Base-by-base conservation (phyloP, 2,888 invertebrate species). In the Micoletzkya japonica region DNA sequence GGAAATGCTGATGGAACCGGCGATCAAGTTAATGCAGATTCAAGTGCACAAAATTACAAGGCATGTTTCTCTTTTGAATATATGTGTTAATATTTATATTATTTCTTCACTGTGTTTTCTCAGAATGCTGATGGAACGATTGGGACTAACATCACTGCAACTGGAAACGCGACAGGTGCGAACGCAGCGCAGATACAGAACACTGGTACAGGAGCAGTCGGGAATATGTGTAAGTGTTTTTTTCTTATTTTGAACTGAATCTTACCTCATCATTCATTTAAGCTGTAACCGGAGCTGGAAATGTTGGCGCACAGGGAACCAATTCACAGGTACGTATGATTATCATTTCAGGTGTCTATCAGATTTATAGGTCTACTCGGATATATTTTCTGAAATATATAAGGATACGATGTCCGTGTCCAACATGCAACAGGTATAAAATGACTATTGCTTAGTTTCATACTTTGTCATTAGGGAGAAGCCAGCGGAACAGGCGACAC, bases 121-220 rank as follows among this genome's bases (percentile, higher is more conserved):
- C 44, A 77, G 77, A 71, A 72, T 34, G 59, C 70, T 1, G 74
- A 79, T 49, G 79, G 79, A 3, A 56, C 59, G 3, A 52, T 79
- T 17, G 81, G 78, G 1, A 78, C 78, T 74, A 81, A 81, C 58
- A 77, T 78, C 24, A 73, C 78, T 1, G 71, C 79, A 28, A 71
- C 68, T 34, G 81, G 81, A 17, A 78, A 76, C 69, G 71, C 81
- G 0, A 77, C 74, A 30, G 79, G 79, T 56, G 72, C 67, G 32
- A 74, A 73, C 28, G 66, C 63, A 10, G 64, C 78, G 1, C 58
- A 59, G 0, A 71, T 78, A 30, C 56, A 58, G 6, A 78, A 75
- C 30, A 59, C 68, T 0, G 77, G 70, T 10, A 58, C 58, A 2
- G 78, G 78, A 72, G 60, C 60, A 49, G 76, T 78, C 32, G 76